These are phyloP conservation scores for Epinephelus moara DNA, from an alignment of 2,113 vertebrate genomes.

Conservation along the genomic window DNA sequence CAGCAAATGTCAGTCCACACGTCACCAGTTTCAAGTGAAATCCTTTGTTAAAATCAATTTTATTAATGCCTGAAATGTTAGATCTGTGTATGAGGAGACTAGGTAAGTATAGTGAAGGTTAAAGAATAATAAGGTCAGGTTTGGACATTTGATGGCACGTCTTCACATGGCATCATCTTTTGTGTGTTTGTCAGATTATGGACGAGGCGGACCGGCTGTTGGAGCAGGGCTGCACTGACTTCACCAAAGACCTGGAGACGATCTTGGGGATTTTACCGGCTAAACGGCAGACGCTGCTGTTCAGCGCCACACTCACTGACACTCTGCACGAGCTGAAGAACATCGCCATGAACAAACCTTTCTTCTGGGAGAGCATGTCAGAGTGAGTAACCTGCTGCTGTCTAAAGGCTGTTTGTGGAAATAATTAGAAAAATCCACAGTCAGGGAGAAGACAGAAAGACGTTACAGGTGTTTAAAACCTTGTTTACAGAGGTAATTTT, in stretches of 20 bases:
- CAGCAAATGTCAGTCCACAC: no score
- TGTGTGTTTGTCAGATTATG: conserved; percentile 86
- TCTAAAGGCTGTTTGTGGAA: background rate
- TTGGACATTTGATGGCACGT: no score
- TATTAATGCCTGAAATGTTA: background rate
- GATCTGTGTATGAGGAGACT: background rate
- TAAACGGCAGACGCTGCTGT: conserved; percentile 91
- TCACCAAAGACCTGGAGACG: conserved; percentile 92
- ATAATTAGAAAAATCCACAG: no score
- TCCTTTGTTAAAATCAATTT: background rate
- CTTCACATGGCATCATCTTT: background rate
- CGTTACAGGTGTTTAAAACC: background rate
- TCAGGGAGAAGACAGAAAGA: no score
- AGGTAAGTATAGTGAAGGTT: background rate
- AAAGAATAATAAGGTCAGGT: background rate
- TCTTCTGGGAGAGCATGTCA: conserved; percentile 93
- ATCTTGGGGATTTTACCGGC: conserved; percentile 87
- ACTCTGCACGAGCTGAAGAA: conserved; percentile 88
- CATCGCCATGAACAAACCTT: conserved; percentile 92
- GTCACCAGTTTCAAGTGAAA: no score
- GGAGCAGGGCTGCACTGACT: conserved; percentile 94
- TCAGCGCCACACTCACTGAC: conserved; percentile 94
- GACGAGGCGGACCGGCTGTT: conserved; percentile 94
- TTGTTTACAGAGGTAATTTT: background rate
- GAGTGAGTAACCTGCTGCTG: conserved; percentile 83